Evolutionary conservation across 1,140 invertebrate genomes (phyloP), one percentile per base, ranked within the genome.

Genomic region (Psix sp.): DNA sequence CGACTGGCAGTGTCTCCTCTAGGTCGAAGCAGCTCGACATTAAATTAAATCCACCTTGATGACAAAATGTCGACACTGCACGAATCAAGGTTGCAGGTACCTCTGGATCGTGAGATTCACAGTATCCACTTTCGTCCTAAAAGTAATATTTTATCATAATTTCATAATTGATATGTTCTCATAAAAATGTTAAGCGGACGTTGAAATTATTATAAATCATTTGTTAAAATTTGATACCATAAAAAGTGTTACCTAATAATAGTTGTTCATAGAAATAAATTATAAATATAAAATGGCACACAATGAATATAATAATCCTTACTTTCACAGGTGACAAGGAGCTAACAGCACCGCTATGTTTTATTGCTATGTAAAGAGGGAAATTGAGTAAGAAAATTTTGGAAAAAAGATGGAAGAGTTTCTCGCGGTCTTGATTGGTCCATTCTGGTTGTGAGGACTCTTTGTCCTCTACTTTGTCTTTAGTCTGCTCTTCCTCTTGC

Each of bases 91-190:
- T 95, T 42, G 95, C 91, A 29, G 96, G 95, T 80, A 97, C 94
- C 85, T 98, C 96, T 43, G 94, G 93, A 87, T 98, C 96, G 87
- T 96, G 92, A 21, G 96, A 89, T 88, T 97, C 96, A 88, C 95
- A 97, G 83, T 94, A 97, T 13, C 85, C 83, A 26, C 85, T 83
- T 75, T 86, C 86, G 38, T 87, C 85, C 83, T 86, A 21, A 15
- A 74, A 59, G n/a, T 54, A 1, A 43, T 29, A 24, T 14, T 33
- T n/a, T n/a, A n/a, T n/a, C n/a, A n/a, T n/a, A n/a, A n/a, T n/a
- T n/a, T n/a, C n/a, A n/a, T n/a, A n/a, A n/a, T n/a, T n/a, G n/a
- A n/a, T n/a, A n/a, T n/a, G n/a, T n/a, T n/a, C n/a, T n/a, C n/a
- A n/a, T n/a, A n/a, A n/a, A n/a, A n/a, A n/a, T n/a, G n/a, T n/a